A percentile compares a stretch with the other conserved stretches of the same genome.
Evolutionary conservation across 2,888 invertebrate genomes (phyloP).

Genomic region (Epirrhoe tristata): DNA sequence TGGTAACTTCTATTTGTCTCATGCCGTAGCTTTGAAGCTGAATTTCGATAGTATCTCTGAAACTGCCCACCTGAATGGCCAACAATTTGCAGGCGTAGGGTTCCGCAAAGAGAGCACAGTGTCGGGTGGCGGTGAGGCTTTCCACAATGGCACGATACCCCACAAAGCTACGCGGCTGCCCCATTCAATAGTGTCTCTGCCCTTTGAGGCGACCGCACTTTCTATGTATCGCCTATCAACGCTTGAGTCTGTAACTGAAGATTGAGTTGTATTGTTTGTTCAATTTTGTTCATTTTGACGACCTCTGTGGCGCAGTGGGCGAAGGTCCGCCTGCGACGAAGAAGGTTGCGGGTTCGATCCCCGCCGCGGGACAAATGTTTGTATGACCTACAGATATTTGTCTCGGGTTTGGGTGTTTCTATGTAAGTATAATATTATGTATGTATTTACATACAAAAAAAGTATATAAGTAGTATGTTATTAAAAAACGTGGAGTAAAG

Average conservation of each 20-base stretch:
- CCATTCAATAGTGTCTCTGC: slow-evolving; percentile 67
- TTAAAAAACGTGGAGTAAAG: too few relatives aligned
- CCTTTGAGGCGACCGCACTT: slow-evolving; percentile 56
- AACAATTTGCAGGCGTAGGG: slow-evolving; percentile 74
- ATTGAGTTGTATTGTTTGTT: background rate
- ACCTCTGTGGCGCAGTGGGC: too few relatives aligned
- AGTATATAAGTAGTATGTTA: too few relatives aligned
- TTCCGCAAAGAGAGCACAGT: slow-evolving; percentile 68
- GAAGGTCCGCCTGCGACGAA: too few relatives aligned
- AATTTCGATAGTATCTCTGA: background rate
- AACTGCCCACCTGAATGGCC: slow-evolving; percentile 71
- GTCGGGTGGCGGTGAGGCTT: slow-evolving; percentile 68
- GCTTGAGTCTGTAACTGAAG: slow-evolving; percentile 26
- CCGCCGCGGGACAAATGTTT: too few relatives aligned
- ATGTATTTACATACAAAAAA: too few relatives aligned
- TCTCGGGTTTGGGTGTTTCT: too few relatives aligned
- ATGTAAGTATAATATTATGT: too few relatives aligned
- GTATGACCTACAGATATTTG: too few relatives aligned
- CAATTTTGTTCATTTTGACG: background rate
- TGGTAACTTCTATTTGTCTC: too few relatives aligned
- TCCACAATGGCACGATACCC: slow-evolving; percentile 75
- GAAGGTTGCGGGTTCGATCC: too few relatives aligned
- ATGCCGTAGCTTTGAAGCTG: too few relatives aligned
- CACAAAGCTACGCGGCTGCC: slow-evolving; percentile 69
- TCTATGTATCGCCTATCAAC: slow-evolving; percentile 51